These are phyloP conservation scores for Suricata suricatta DNA, from an alignment of 2,113 vertebrate species.

Conservation along the genomic window DNA sequence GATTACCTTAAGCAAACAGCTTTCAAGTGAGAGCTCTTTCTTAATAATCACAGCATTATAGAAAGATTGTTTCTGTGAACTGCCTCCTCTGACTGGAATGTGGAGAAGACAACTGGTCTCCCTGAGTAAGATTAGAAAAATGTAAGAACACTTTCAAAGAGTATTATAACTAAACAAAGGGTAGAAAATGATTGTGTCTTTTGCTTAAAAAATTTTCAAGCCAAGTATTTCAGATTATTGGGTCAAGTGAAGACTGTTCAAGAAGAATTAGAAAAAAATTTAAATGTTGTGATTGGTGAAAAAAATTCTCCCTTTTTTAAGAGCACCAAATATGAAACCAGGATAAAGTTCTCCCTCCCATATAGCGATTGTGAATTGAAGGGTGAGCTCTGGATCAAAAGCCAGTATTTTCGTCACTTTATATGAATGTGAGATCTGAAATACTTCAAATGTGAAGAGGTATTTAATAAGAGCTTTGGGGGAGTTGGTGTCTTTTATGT, in stretches of 20 bases:
- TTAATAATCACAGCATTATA: constrained; percentile 30
- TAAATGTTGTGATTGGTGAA: background rate
- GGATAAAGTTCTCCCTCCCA: background rate
- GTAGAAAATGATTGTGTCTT: constrained; percentile 3
- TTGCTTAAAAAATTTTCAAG: constrained; percentile 12
- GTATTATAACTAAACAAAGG: background rate
- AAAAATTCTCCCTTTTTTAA: background rate
- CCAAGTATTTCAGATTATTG: background rate
- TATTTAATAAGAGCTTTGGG: background rate
- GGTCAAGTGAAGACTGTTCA: background rate
- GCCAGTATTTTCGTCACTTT: background rate
- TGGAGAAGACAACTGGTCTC: background rate
- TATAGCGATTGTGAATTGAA: background rate
- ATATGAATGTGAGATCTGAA: constrained; percentile 15
- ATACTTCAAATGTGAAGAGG: constrained; percentile 11
- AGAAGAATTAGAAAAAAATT: background rate
- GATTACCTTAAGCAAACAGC: background rate
- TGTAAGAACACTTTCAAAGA: background rate
- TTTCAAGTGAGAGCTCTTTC: constrained; percentile 52
- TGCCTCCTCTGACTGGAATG: constrained; percentile 48
- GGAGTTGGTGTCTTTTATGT: background rate
- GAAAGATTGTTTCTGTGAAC: constrained; percentile 33
- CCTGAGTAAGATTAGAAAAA: constrained; percentile 28
- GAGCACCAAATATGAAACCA: background rate
- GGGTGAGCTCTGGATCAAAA: background rate